Evolutionary conservation across 2,888 invertebrate genomes (phyloP), one percentile per base, ranked within the genome.

Genomic region (Latrodectus hesperus): DNA sequence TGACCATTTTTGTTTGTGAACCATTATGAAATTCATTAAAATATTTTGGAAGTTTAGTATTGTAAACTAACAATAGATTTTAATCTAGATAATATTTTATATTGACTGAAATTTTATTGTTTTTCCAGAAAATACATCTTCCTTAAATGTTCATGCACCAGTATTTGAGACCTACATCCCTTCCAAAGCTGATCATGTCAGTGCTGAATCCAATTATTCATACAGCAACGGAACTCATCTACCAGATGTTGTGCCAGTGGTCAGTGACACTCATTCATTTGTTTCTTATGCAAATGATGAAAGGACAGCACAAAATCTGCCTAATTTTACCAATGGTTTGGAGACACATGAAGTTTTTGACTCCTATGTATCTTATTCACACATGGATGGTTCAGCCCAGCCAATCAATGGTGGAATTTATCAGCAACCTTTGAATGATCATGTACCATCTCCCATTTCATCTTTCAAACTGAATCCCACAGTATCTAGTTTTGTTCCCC

Each of bases 61-160:
- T 38, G 38, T 6, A 3, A 38, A 6, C 38, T 38, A 5, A 38
- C 38, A 38, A 38, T 4, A 38, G 4, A 38, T 38, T 38, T 4
- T 38, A 38, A 38, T 38, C 1, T 38, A 38, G 22, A 22, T 38
- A 38, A 38, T 38, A 38, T 38, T 38, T 38, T 38, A 38, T 38
- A 38, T 38, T 38, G 38, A 38, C 1, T 38, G 4, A 38, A 38
- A 6, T 38, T 38, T 38, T 38, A 38, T 38, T 38, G 2, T 16
- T 55, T 26, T 81, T 73, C 8, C 51, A 81, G 81, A 67, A 51
- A 51, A 55, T 71, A 55, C 49, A 14, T 87, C 86, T 64, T 80
- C 85, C 11, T 65, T 87, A 51, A 87, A 87, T 77, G 81, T 87
- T 26, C 81, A 87, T 81, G 86, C 86, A 26, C 86, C 86, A 51